Conservation (phyloP, 2,113 vertebrate genomes). For the Carassius gibelio region DNA sequence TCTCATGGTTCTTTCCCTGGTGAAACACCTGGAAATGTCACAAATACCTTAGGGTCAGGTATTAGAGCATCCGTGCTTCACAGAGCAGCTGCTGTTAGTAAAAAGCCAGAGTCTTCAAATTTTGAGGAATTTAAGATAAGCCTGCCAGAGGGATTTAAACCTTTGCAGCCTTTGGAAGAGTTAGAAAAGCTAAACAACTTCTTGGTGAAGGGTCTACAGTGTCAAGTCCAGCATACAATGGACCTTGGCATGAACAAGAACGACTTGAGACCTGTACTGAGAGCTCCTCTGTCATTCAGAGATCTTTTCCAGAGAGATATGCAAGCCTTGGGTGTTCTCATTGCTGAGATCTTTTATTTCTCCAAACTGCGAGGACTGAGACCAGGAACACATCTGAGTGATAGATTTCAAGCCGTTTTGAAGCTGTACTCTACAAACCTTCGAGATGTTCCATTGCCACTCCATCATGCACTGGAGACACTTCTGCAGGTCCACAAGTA, state of each 20-base stretch:
- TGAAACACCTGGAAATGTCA: constrained; percentile 65
- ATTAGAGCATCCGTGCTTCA: constrained; percentile 70
- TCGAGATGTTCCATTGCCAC: constrained; percentile 86
- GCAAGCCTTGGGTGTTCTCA: constrained; percentile 89
- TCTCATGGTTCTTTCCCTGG: constrained; percentile 73
- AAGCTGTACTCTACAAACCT: constrained; percentile 80
- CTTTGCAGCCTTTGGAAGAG: constrained; percentile 90
- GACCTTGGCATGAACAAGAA: constrained; percentile 47
- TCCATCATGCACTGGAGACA: constrained; percentile 85
- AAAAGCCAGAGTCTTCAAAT: constrained; percentile 67
- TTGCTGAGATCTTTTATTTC: constrained; percentile 89
- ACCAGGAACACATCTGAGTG: constrained; percentile 73
- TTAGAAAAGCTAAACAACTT: constrained; percentile 91
- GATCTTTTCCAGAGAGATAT: constrained; percentile 91
- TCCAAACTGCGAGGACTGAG: constrained; percentile 81
- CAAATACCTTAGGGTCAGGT: constrained; percentile 71
- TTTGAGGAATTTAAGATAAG: constrained; percentile 79
- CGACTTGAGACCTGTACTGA: constrained; percentile 6
- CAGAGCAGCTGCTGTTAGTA: constrained; percentile 65
- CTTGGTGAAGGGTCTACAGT: constrained; percentile 84
- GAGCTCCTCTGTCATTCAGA: constrained; percentile 65
- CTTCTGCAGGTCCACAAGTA: constrained; percentile 79
- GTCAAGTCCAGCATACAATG: constrained; percentile 67
- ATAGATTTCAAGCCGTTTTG: constrained; percentile 82
- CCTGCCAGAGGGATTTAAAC: constrained; percentile 89